Conservation (phyloP, 2,797 vertebrate genomes). For the Tadarida brasiliensis region DNA sequence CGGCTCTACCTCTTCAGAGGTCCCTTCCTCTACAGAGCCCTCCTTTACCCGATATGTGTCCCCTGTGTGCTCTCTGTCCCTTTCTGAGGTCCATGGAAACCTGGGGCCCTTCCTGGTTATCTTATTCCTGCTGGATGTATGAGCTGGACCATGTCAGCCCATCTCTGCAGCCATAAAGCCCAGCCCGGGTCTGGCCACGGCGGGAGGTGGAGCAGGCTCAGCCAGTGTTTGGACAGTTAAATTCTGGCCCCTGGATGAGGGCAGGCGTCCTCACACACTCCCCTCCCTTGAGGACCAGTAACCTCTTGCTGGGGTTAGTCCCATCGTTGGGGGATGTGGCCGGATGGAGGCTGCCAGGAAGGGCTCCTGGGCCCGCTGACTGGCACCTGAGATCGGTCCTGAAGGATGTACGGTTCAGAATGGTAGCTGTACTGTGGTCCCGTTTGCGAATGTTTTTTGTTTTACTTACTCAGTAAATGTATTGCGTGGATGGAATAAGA, state of each 20-base stretch:
- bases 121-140: not conserved
- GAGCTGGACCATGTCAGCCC: rapidly evolving
- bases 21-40: not conserved
- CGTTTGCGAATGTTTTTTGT: not conserved
- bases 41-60: not conserved
- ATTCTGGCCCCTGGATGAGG: not conserved
- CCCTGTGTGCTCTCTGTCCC: not conserved
- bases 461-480: not conserved
- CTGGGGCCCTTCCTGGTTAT: not conserved
- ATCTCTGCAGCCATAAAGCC: not conserved
- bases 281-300: not conserved
- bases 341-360: not conserved
- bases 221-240: not conserved
- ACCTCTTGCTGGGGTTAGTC: not conserved
- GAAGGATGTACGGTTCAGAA: not conserved
- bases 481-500: not conserved
- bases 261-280: not conserved
- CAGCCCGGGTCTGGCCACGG: not conserved
- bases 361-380: not conserved
- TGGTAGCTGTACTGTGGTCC: not conserved
- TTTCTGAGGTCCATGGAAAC: not conserved
- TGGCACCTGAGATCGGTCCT: not conserved
- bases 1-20: not conserved
- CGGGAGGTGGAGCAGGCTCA: not conserved
- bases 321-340: not conserved